These are phyloP conservation scores for Acheta domesticus DNA, from an alignment of 2,888 invertebrate genomes.

Conservation along the genomic window DNA sequence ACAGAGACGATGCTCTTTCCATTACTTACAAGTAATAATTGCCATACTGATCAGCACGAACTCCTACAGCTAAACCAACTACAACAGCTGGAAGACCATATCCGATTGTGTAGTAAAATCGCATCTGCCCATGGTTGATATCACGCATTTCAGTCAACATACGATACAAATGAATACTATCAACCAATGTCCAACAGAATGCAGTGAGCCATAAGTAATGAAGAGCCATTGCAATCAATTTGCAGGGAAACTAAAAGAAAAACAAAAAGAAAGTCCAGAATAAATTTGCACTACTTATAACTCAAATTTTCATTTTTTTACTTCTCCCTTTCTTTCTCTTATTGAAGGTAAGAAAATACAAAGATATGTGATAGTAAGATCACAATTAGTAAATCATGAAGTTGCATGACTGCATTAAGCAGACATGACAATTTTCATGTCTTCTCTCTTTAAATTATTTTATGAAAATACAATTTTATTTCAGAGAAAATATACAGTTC, in stretches of 20 bases:
- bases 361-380: neutral
- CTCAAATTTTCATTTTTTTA: neutral
- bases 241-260: slow-evolving; percentile 71
- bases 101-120: slow-evolving; percentile 85
- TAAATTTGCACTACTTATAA: neutral
- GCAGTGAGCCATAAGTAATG: slow-evolving; percentile 91
- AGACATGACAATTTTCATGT: too few species aligned
- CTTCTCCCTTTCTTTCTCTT: neutral
- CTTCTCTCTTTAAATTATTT: too few species aligned
- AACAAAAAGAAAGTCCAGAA: neutral
- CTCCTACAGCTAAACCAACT: slow-evolving; percentile 86
- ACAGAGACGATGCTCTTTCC: too few species aligned
- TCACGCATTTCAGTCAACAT: slow-evolving; percentile 94
- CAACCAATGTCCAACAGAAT: slow-evolving; percentile 88
- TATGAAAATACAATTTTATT: neutral
- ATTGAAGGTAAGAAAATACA: neutral
- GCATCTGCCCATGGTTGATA: slow-evolving; percentile 92
- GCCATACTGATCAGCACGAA: slow-evolving; percentile 91
- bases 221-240: slow-evolving; percentile 81
- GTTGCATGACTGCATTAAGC: neutral
- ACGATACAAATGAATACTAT: slow-evolving; percentile 87
- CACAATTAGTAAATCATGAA: neutral
- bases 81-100: slow-evolving; percentile 90
- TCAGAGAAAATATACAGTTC: neutral
- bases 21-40: slow-evolving; percentile 84